phyloP scores from a whole-genome alignment of 2,113 vertebrate genomes.

The Carassius gibelio region DNA sequence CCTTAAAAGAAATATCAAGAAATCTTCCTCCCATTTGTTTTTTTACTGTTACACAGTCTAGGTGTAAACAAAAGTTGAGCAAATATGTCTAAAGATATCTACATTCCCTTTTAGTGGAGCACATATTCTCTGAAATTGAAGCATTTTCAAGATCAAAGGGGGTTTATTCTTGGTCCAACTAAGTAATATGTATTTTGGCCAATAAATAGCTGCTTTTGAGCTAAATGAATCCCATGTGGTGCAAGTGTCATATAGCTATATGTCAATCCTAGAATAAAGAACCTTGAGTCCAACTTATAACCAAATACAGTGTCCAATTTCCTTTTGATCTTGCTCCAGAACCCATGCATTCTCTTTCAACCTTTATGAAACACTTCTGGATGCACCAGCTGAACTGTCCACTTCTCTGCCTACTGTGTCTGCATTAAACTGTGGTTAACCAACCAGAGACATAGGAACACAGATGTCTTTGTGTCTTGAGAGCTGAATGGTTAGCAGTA shows the following conservation, averaged over 20 bases:
- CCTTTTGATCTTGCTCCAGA: neutral
- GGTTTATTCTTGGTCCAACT: neutral
- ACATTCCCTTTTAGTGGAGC: neutral
- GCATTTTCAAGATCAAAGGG: neutral
- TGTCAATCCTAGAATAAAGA: neutral
- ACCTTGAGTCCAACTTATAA: neutral
- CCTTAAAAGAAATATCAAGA: neutral
- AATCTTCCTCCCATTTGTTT: neutral
- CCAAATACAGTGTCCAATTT: neutral
- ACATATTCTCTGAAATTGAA: neutral
- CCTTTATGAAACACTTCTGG: neutral
- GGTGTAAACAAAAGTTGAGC: neutral
- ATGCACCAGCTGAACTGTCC: neutral
- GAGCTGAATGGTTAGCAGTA: neutral
- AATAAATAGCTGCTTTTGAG: neutral
- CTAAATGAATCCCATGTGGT: neutral
- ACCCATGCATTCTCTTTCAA: neutral
- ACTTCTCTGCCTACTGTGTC: neutral
- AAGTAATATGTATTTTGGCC: neutral
- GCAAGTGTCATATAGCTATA: neutral
- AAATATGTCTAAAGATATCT: neutral
- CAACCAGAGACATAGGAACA: neutral
- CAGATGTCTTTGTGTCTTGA: neutral
- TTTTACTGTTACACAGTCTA: neutral
- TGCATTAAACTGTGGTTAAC: slow-evolving; percentile 5